Evolutionary conservation across 2,113 vertebrate genomes (phyloP).

Genomic region (Galbula dea): DNA sequence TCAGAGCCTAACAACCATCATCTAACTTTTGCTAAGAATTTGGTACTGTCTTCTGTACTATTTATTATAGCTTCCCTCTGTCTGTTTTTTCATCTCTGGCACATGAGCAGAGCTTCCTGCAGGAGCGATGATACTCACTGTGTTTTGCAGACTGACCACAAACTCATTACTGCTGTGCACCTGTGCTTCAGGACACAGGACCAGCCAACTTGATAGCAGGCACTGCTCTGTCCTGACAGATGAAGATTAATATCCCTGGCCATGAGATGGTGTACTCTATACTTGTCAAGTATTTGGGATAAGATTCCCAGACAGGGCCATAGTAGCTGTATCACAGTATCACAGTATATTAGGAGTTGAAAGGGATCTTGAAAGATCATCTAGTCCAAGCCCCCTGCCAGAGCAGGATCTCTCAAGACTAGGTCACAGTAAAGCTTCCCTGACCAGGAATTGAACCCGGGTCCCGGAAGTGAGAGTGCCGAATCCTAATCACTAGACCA

Average conservation of each 20-base stretch:
- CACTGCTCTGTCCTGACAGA: slow-evolving; percentile 30
- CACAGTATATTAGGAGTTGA: no score
- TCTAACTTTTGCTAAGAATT: neutral
- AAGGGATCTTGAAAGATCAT: no score
- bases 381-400: no score
- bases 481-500: no score
- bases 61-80: neutral
- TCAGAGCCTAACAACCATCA: neutral
- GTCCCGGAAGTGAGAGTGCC: no score
- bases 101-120: neutral
- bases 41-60: neutral
- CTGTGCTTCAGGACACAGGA: slow-evolving; percentile 42
- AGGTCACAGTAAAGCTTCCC: no score
- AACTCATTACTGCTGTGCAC: slow-evolving; percentile 25
- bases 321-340: neutral
- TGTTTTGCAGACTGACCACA: slow-evolving; percentile 37
- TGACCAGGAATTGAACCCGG: no score
- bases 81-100: neutral
- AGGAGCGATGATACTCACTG: neutral
- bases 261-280: neutral
- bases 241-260: slow-evolving; percentile 23
- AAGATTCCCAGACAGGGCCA: neutral
- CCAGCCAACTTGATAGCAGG: slow-evolving; percentile 49
- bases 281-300: neutral
- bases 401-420: no score